Evolutionary conservation across 2,113 vertebrate genomes (phyloP).

Genomic region (Enhydra lutris): DNA sequence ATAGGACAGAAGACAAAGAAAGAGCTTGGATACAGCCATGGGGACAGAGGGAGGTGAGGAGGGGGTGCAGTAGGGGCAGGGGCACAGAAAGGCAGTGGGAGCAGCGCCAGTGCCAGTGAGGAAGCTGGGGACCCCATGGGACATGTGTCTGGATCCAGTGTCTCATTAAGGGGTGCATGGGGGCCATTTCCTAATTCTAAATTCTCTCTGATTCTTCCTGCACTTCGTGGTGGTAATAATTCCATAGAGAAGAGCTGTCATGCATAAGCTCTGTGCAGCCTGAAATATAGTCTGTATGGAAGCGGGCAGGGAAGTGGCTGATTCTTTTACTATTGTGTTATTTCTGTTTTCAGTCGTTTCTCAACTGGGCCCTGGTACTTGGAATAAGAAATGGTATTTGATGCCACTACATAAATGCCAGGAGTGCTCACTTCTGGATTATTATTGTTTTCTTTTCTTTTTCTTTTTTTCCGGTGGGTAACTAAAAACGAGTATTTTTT

Average conservation of each 20-base stretch:
- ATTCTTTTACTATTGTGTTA: not conserved
- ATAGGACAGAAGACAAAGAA: not conserved
- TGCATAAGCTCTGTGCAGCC: not conserved
- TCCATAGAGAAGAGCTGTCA: not conserved
- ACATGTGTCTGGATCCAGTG: not conserved
- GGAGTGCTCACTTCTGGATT: not conserved
- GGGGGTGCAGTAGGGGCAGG: not conserved
- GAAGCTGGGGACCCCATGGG: rapidly evolving
- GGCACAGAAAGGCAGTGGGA: not conserved
- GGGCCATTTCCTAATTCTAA: not conserved
- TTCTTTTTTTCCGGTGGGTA: not conserved
- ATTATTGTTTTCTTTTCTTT: not conserved
- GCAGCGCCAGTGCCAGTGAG: not conserved
- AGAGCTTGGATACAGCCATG: too few species aligned
- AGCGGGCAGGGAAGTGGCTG: not conserved
- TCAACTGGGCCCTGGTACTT: not conserved
- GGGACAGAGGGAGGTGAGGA: not conserved
- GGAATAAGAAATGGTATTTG: not conserved
- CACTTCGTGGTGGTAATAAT: not conserved
- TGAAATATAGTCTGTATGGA: too few species aligned
- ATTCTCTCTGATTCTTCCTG: not conserved
- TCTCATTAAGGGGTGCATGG: too few species aligned
- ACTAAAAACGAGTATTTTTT: not conserved
- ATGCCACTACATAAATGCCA: not conserved
- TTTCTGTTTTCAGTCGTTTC: not conserved